Base-by-base conservation (phyloP, 2,797 vertebrate genomes). In the Adrianichthys oophorus region DNA sequence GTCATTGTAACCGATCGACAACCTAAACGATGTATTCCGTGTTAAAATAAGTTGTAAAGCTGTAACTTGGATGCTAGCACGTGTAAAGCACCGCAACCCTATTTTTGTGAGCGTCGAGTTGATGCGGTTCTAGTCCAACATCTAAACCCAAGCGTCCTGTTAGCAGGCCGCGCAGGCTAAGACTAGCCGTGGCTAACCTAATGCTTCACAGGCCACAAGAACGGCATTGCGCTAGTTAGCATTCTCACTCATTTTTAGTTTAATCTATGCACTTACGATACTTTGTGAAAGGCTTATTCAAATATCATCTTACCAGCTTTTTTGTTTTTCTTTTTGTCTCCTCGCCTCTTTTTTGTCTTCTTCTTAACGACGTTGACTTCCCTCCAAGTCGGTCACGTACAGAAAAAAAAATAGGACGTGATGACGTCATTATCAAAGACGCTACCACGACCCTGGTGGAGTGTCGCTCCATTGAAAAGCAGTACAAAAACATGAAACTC, bases 61-160 rank as follows among this genome's bases (percentile, higher is more conserved):
- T 1, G 26, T 18, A 3, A 19, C 3, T 44, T 5, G 15, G 1
- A 24, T 16, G 40, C 10, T 52, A 64, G 49, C 70, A 60, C 46
- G 42, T n/a, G 4, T 2, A 7, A 65, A 77, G 84, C 83, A 85
- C 67, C 84, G 76, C 37, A 49, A 1, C 18, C 61, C 17, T 55
- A 77, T 82, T 86, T 87, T 81, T 48, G 50, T 53, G 76, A 76
- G 51, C 68, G 68, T 64, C 47, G 26, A 13, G 41, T 61, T 15
- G 18, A 48, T 0, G 69, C 52, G 0, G 37, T 1, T 29, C 56
- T 8, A 56, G 58, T 65, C 75, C 71, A 29, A 70, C 68, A 65
- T 61, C 52, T 8, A 79, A 83, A 85, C 74, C 68, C 40, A 54
- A 71, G 57, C 75, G 79, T 77, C 86, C 78, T 85, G 42, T 61